Conservation (phyloP, 2,113 vertebrate genomes). For the Gadus chalcogrammus region DNA sequence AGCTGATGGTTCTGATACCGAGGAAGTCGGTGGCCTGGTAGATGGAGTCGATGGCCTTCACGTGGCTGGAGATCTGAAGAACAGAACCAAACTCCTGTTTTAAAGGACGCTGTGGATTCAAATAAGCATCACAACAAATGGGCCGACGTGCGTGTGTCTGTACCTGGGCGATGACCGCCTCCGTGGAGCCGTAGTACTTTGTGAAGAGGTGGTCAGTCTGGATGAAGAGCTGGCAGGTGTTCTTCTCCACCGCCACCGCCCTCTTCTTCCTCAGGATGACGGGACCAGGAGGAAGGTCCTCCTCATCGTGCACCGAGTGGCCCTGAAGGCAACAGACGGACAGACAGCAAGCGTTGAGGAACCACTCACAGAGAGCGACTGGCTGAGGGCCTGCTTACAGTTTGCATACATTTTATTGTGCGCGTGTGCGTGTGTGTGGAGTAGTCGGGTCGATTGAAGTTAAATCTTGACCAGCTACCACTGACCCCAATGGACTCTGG, state of each 20-base stretch:
- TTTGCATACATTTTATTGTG: too few species aligned
- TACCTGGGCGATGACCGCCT: conserved; percentile 95
- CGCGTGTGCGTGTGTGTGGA: too few species aligned
- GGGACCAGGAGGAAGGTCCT: conserved; percentile 58
- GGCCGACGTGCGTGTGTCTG: background rate
- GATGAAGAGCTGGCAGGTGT: conserved; percentile 95
- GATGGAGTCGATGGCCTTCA: conserved; percentile 93
- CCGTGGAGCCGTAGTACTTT: conserved; percentile 82
- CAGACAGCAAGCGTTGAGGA: too few species aligned
- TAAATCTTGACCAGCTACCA: too few species aligned
- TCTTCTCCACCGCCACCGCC: conserved; percentile 84
- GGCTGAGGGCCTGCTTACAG: too few species aligned
- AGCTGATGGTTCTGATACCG: conserved; percentile 94
- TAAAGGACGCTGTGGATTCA: too few species aligned
- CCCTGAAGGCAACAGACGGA: too few species aligned
- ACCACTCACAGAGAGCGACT: too few species aligned
- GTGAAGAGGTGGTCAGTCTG: conserved; percentile 95
- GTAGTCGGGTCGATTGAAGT: too few species aligned
- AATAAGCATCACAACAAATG: background rate
- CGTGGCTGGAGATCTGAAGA: conserved; percentile 94
- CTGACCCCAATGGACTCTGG: too few species aligned
- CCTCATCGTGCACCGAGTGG: conserved; percentile 4
- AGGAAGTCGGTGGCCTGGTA: conserved; percentile 94
- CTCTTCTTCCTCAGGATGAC: conserved; percentile 85
- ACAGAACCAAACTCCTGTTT: background rate